phyloP scores from a whole-genome alignment of 2,797 vertebrate genomes.

The Pangasius krempfi region DNA sequence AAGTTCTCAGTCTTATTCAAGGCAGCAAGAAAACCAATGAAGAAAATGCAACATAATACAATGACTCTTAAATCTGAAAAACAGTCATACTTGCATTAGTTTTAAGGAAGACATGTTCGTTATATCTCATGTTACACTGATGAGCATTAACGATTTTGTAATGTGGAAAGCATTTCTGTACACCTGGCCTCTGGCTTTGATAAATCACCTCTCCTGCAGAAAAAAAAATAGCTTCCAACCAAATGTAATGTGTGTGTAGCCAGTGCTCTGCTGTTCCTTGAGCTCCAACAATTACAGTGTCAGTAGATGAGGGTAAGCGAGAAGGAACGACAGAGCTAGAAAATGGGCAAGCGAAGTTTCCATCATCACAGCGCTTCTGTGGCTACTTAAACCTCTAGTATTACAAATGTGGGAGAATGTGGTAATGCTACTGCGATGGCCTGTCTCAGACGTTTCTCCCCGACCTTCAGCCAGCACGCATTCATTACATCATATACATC shows the following conservation, averaged over 20 bases:
- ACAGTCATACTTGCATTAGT: not conserved
- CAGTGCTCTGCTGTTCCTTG: slow-evolving; percentile 16
- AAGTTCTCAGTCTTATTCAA: not conserved
- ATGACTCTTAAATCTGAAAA: slow-evolving; percentile 10
- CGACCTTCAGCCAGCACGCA: slow-evolving; percentile 1
- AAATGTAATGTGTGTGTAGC: slow-evolving; percentile 22
- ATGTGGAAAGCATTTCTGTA: slow-evolving; percentile 41
- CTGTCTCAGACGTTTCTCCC: slow-evolving; percentile 33
- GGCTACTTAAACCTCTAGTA: slow-evolving; percentile 32
- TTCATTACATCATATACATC: slow-evolving; percentile 45
- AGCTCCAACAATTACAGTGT: slow-evolving; percentile 20
- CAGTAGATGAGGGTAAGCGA: slow-evolving; percentile 7
- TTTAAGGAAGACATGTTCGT: slow-evolving; percentile 15
- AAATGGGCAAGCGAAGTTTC: slow-evolving; percentile 43
- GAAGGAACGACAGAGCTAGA: not conserved
- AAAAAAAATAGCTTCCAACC: slow-evolving; percentile 10
- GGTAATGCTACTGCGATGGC: slow-evolving; percentile 50
- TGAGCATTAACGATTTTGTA: slow-evolving; percentile 30
- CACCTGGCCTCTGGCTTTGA: slow-evolving; percentile 22
- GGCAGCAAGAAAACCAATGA: not conserved
- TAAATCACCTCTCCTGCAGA: slow-evolving; percentile 7
- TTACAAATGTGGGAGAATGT: slow-evolving; percentile 33
- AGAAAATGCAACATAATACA: not conserved
- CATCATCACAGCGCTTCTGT: slow-evolving; percentile 36
- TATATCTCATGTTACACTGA: slow-evolving; percentile 16